Conservation (phyloP, 2,113 vertebrate genomes). For the Podilymbus podiceps region DNA sequence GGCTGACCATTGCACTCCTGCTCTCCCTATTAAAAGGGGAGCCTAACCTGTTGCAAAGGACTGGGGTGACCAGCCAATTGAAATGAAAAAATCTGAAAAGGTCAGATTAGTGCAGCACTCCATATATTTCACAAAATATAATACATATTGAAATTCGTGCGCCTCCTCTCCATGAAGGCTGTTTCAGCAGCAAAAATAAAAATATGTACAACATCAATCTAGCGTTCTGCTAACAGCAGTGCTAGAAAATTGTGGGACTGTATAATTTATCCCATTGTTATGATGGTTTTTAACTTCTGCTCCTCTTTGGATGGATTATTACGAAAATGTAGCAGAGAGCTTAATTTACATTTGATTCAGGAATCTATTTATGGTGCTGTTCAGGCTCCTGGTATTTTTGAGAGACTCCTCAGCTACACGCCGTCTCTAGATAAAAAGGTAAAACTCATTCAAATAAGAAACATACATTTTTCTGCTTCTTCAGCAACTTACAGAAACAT, state of each 20-base stretch:
- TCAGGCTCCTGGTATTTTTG: background rate
- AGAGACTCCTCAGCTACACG: background rate
- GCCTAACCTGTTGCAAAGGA: constrained; percentile 42
- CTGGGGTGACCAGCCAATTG: constrained; percentile 40
- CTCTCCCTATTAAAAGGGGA: constrained; percentile 59
- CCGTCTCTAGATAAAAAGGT: constrained; percentile 34
- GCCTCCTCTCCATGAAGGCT: constrained; percentile 4
- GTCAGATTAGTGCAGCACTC: constrained; percentile 52
- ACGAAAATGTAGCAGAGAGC: constrained; percentile 15
- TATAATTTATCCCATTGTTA: constrained; percentile 34
- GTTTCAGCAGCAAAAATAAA: constrained; percentile 38
- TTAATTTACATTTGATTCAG: constrained; percentile 28
- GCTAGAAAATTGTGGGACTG: background rate
- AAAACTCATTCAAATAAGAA: constrained; percentile 45
- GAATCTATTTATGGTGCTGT: constrained; percentile 27
- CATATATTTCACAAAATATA: background rate
- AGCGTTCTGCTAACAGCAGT: background rate
- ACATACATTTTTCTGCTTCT: constrained; percentile 44
- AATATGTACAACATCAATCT: constrained; percentile 11
- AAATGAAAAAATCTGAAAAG: constrained; percentile 72
- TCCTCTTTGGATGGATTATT: constrained; percentile 27
- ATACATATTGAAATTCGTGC: background rate
- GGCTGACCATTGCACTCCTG: constrained; percentile 62
- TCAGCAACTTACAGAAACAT: constrained; percentile 46
- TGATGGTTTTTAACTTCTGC: background rate